phyloP scores from a whole-genome alignment of 2,888 invertebrate species.

The Pharmacophagus antenor region DNA sequence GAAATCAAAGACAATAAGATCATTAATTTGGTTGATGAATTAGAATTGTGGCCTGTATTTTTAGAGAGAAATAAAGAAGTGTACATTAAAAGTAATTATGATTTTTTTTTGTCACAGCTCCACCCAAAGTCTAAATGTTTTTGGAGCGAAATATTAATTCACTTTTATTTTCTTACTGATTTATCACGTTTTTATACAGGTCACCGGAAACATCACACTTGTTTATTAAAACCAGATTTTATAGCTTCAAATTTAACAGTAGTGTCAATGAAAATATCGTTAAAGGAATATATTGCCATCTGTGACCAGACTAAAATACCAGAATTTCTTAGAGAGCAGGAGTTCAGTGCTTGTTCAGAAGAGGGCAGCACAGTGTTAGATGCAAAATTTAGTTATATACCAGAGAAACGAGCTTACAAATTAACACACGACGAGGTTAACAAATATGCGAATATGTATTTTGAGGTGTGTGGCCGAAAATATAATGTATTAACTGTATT shows the following conservation, averaged over 20 bases:
- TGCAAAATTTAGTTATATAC: slow-evolving; percentile 22
- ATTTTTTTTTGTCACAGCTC: too few species aligned
- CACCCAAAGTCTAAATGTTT: too few species aligned
- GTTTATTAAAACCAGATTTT: slow-evolving; percentile 46
- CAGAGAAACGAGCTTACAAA: slow-evolving; percentile 36
- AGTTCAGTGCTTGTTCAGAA: slow-evolving; percentile 33
- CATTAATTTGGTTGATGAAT: slow-evolving; percentile 49
- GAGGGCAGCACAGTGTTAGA: slow-evolving; percentile 48
- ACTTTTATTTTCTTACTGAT: slow-evolving; percentile 41
- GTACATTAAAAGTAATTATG: slow-evolving; percentile 48
- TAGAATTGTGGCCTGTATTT: slow-evolving; percentile 51
- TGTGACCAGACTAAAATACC: slow-evolving; percentile 37
- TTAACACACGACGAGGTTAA: slow-evolving; percentile 49
- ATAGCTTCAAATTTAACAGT: slow-evolving; percentile 38
- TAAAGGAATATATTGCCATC: slow-evolving; percentile 45
- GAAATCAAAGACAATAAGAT: slow-evolving; percentile 38
- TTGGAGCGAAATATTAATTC: background rate
- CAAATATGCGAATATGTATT: slow-evolving; percentile 46
- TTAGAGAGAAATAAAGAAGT: slow-evolving; percentile 42
- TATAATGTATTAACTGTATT: slow-evolving; percentile 51
- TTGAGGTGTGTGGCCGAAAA: slow-evolving; percentile 42
- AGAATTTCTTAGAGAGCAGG: slow-evolving; percentile 17
- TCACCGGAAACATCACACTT: slow-evolving; percentile 48
- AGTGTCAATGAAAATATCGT: slow-evolving; percentile 37
- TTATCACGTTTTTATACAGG: slow-evolving; percentile 43